A percentile compares a stretch with the other conserved stretches of the same genome.
Evolutionary conservation across 2,113 vertebrate genomes (phyloP).

Genomic region (Carettochelys insculpta): DNA sequence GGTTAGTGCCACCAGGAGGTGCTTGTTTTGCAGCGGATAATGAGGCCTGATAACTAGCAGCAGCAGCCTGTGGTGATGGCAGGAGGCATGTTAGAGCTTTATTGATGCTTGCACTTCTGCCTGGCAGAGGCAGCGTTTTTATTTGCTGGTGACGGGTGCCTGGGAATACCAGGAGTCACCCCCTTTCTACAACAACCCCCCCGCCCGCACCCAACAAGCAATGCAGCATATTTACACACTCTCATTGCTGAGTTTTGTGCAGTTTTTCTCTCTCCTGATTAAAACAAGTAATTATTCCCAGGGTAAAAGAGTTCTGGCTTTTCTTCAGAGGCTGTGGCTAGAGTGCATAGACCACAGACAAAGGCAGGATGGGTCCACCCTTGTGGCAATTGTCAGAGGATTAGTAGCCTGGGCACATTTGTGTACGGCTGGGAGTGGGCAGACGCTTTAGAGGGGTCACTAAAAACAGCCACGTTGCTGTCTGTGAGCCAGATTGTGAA

Average conservation of each 20-base stretch:
- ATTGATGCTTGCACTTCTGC: not conserved
- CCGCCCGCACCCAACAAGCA: too few species aligned
- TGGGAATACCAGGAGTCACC: not conserved
- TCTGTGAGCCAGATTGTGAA: not conserved
- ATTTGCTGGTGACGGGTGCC: not conserved
- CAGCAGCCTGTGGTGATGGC: not conserved
- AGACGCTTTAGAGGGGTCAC: not conserved
- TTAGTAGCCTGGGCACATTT: not conserved
- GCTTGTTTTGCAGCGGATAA: not conserved
- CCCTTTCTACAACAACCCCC: rapidly evolving
- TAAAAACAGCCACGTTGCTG: not conserved
- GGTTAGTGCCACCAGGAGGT: rapidly evolving
- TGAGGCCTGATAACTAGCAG: not conserved
- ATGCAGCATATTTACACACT: too few species aligned
- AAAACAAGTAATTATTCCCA: not conserved
- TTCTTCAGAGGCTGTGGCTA: not conserved
- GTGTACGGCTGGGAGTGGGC: not conserved
- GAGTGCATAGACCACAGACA: not conserved
- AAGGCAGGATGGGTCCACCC: not conserved
- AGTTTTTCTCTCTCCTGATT: not conserved
- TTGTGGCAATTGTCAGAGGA: not conserved
- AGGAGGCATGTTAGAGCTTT: not conserved
- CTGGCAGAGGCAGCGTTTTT: not conserved
- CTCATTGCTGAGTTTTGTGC: not conserved
- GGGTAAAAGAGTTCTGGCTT: not conserved